phyloP scores from a whole-genome alignment of 2,888 invertebrate species.

The Nomada ferruginata region DNA sequence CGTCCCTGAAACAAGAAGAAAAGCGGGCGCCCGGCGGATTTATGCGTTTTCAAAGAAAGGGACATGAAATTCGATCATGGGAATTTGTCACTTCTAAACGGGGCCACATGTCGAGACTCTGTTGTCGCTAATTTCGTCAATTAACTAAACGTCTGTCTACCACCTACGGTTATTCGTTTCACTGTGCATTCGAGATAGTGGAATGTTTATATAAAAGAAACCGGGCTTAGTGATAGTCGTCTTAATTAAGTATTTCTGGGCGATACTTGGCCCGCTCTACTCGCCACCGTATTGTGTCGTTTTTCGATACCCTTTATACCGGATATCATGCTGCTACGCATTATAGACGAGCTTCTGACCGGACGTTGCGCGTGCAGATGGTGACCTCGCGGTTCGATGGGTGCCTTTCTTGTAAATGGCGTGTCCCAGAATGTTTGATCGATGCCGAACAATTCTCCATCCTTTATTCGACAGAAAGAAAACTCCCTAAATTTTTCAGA shows the following conservation, averaged over 20 bases:
- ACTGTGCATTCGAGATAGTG: conserved; percentile 5
- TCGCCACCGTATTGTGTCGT: background rate
- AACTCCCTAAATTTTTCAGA: no score
- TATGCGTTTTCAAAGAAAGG: conserved; percentile 75
- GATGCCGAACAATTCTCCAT: conserved; percentile 92
- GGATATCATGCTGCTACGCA: conserved; percentile 58
- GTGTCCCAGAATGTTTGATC: conserved; percentile 92
- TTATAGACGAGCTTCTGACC: conserved; percentile 1
- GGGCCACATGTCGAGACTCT: conserved; percentile 69
- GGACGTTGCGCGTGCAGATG: conserved; percentile 50
- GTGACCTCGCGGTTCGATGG: conserved; percentile 57
- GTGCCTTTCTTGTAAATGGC: conserved; percentile 85
- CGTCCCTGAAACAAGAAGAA: conserved; percentile 64
- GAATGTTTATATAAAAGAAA: background rate
- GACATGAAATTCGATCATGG: conserved; percentile 63
- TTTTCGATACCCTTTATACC: conserved; percentile 24
- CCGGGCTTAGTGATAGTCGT: no score
- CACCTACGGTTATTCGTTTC: background rate
- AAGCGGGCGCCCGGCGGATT: conserved; percentile 59
- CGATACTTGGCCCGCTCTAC: background rate
- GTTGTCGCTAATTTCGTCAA: conserved; percentile 78
- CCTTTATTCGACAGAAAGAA: conserved; percentile 81
- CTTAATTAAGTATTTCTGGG: background rate
- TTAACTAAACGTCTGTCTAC: conserved; percentile 66
- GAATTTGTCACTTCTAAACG: conserved; percentile 58